phyloP scores from a whole-genome alignment of 2,113 vertebrate genomes.

The Harpagus bidentatus region DNA sequence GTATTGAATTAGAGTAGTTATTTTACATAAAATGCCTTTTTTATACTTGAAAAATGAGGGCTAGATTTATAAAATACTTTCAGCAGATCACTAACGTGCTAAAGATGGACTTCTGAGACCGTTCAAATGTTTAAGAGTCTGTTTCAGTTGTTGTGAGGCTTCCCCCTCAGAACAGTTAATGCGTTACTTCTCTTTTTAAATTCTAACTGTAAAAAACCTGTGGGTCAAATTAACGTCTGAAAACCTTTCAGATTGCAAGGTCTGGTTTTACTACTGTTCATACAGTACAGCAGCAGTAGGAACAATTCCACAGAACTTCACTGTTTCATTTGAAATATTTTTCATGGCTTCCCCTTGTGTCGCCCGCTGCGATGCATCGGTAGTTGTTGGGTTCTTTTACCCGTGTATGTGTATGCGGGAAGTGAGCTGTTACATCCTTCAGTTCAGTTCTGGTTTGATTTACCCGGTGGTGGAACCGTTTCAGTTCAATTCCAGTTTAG shows the following conservation, averaged over 20 bases:
- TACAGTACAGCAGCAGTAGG: not conserved
- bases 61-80: constrained; percentile 16
- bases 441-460: not conserved
- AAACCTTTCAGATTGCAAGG: not conserved
- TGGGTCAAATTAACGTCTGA: not conserved
- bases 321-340: not conserved
- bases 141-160: not conserved
- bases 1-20: not conserved
- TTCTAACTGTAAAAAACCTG: not conserved
- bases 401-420: accelerated
- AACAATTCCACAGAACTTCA: not conserved
- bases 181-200: not conserved
- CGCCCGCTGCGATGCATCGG: accelerated
- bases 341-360: accelerated
- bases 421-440: accelerated
- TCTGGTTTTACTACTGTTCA: not conserved
- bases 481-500: not conserved
- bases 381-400: not conserved
- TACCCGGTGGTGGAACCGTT: accelerated
- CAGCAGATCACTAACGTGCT: not conserved
- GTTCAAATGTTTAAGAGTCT: not conserved
- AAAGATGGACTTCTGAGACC: not conserved
- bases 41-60: not conserved
- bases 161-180: not conserved
- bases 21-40: not conserved